Percentiles rank a stretch among this genome's conserved stretches.
Evolutionary conservation across 1,140 invertebrate genomes (phyloP).

Genomic region (Trachymyrmex cornetzi): DNA sequence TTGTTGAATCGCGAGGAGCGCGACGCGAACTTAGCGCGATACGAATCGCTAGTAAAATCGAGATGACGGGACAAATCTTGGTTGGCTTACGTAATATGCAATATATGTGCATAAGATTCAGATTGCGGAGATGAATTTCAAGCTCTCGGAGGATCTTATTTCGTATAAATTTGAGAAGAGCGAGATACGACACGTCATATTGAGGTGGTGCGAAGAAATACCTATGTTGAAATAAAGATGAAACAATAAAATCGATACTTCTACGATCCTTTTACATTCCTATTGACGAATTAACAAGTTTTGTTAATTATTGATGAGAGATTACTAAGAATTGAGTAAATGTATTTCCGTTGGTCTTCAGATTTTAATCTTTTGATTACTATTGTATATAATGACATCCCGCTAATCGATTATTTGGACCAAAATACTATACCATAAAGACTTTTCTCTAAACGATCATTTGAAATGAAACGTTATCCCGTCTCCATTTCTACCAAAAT

Average conservation of each 20-base stretch:
- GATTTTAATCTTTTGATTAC: neutral
- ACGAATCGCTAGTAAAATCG: constrained; percentile 12
- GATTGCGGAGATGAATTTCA: neutral
- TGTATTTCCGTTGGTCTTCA: neutral
- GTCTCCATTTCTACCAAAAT: no score
- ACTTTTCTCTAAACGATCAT: neutral
- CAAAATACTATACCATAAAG: neutral
- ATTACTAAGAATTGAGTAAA: neutral
- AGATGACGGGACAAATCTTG: neutral
- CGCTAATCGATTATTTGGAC: neutral
- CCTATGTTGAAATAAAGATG: neutral
- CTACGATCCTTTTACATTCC: neutral
- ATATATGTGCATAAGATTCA: constrained; percentile 16
- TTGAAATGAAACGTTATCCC: neutral
- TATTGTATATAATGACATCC: no score
- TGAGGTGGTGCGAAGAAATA: neutral
- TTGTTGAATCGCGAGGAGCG: neutral
- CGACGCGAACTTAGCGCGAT: constrained; percentile 20
- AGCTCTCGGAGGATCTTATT: constrained; percentile 3
- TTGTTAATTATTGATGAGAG: neutral
- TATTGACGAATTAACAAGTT: neutral
- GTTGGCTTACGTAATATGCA: constrained; percentile 7
- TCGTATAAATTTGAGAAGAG: constrained; percentile 20
- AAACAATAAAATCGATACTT: neutral
- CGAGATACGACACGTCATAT: neutral